Base-by-base conservation (phyloP, 2,888 invertebrate genomes). In the Strigamia crassipes region DNA sequence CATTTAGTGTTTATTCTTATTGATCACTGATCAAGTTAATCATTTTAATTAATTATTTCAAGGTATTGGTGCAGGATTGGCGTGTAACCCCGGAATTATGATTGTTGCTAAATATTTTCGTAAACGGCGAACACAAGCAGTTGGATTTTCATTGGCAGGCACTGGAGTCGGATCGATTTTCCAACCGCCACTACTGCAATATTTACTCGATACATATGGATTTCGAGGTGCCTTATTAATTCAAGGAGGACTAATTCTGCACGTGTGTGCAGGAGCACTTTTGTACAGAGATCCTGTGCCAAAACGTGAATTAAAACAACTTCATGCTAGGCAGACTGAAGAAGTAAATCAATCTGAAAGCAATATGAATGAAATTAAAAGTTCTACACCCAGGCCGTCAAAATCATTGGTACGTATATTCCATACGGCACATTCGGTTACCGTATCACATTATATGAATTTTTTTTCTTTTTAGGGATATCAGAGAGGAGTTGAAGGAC, bases 121-220 rank as follows among this genome's bases (percentile, higher is more conserved):
- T 82, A 89, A 89, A 82, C 91, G 89, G 86, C 91, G 92, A 85
- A 92, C 92, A 83, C 90, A 92, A 66, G 93, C 93, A 15, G 92
- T 93, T 81, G 93, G 93, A 1, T 89, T 93, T 42, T 91, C 93
- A 0, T 91, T 93, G 88, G 92, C 92, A 38, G 94, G 93, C 82
- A 93, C 93, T 84, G 93, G 93, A 83, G 87, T 93, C 34, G 94
- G 94, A 2, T 93, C 93, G 86, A 92, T 86, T 46, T 77, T 85
- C 27, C 66, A 86, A 38, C 86, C 86, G 5, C 84, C 84, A 13
- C 83, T 86, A 12, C 82, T 85, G 31, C 84, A 86, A 78, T 82
- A 82, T 46, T 83, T 86, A 8, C 82, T 85, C 18, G 79, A 80
- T 2, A 81, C 79, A 15, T 84, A 85, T 56, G 85, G 85, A n/a